Conservation (phyloP, 2,888 invertebrate species). For the Drosophila cracens region DNA sequence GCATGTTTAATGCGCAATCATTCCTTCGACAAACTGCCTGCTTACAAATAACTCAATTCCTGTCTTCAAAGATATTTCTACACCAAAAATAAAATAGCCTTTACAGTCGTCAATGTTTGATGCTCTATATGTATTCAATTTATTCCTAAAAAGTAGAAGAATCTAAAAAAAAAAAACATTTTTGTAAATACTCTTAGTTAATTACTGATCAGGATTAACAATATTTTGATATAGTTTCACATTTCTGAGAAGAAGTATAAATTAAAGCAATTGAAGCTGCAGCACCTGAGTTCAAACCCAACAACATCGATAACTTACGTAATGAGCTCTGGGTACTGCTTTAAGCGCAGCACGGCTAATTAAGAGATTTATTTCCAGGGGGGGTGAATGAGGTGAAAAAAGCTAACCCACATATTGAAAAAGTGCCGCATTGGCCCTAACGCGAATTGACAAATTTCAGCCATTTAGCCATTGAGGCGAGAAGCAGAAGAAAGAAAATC, state of each 20-base stretch:
- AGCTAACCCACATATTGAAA: slow-evolving; percentile 34
- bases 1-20: neutral
- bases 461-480: slow-evolving; percentile 63
- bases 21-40: neutral
- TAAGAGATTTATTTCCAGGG: slow-evolving; percentile 54
- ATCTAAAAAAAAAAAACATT: too few species aligned
- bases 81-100: neutral
- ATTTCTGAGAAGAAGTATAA: neutral
- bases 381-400: slow-evolving; percentile 9
- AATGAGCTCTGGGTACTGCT: slow-evolving; percentile 23
- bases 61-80: neutral
- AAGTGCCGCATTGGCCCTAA: slow-evolving; percentile 73
- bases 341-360: slow-evolving; percentile 51
- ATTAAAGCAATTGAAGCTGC: neutral
- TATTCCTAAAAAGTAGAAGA: neutral
- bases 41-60: neutral
- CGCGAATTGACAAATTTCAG: slow-evolving; percentile 74
- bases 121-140: neutral
- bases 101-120: neutral
- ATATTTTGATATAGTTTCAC: neutral
- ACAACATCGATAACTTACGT: neutral
- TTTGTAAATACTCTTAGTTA: too few species aligned
- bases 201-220: too few species aligned
- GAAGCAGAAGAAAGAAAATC: slow-evolving; percentile 52
- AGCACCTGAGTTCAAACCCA: slow-evolving; percentile 2